Base-by-base conservation (phyloP, 2,113 vertebrate species). In the Colossoma macropomum region DNA sequence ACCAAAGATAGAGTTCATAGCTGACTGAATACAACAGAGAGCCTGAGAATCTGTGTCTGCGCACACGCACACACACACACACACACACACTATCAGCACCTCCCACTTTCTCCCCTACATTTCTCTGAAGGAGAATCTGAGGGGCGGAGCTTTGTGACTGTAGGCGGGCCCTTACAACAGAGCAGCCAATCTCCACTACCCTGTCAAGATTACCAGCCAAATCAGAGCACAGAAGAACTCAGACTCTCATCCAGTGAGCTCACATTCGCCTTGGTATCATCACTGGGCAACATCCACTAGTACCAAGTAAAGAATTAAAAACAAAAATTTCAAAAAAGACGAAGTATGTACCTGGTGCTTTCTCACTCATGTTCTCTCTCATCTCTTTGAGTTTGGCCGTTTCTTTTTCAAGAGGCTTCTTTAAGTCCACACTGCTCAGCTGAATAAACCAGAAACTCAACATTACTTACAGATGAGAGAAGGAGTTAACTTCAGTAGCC, bases 381-480 rank as follows among this genome's bases (percentile, higher is more conserved):
- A 99, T 91, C 89, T 97, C 95, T 86, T 89, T 91, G 69, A 99
- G 90, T 86, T 97, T 98, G 80, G 93, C 86, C 0, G 86, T 89
- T 88, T 99, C 97, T 88, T 97, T 98, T 89, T 97, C 95, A 86
- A 99, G 89, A 0, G 96, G 95, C 50, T 92, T 94, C 13, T 92
- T 93, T 79, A 99, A 93, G 86, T 97, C 96, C 59, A 89, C 16
- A 25, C 93, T 96, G 91, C 95, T 97, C 62, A 99, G 87, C 98
- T 99, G 66, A 45, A 87, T 75, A 16, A 60, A 13, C 12, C 25
- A 62, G 59, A 45, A 9, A 45, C 4, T 1, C 41, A 45, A 9
- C 41, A 45, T 45, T 45, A 45, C 41, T 11, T 45, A 1, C 5
- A 45, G 41, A 45, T 45, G 41, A 45, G 6, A 45, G 1, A 45